These are phyloP conservation scores for Lagocephalus sceleratus DNA, from an alignment of 2,797 vertebrate species.

Conservation along the genomic window DNA sequence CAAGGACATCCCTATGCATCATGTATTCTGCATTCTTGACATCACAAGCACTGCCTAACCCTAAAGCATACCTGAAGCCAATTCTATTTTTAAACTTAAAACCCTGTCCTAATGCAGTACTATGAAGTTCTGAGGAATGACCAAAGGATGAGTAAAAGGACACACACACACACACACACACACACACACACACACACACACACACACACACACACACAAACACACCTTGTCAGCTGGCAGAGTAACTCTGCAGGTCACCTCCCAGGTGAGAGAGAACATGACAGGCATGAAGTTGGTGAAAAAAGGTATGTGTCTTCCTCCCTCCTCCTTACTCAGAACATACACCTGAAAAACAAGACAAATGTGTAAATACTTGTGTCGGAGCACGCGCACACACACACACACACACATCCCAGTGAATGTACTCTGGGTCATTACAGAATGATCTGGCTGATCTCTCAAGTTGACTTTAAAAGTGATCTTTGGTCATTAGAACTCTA, in stretches of 20 bases:
- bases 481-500: conserved; percentile 1
- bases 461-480: conserved; percentile 14
- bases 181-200: conserved; percentile 57
- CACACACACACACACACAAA: no score
- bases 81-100: no score
- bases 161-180: no score
- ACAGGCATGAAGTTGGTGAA: conserved; percentile 85
- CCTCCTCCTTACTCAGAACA: conserved; percentile 87
- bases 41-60: no score
- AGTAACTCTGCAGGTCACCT: conserved; percentile 81
- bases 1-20: no score
- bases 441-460: conserved; percentile 2
- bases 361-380: neutral
- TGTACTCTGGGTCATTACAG: conserved; percentile 4
- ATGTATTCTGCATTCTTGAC: no score
- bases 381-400: conserved; percentile 16
- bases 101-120: no score
- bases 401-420: neutral
- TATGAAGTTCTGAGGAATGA: no score
- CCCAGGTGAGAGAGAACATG: conserved; percentile 93
- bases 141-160: no score
- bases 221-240: conserved; percentile 80
- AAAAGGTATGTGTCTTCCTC: conserved; percentile 87
- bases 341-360: conserved; percentile 77
- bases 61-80: no score